These are phyloP conservation scores for Andrena fulva DNA, from an alignment of 2,888 invertebrate species.

Conservation along the genomic window DNA sequence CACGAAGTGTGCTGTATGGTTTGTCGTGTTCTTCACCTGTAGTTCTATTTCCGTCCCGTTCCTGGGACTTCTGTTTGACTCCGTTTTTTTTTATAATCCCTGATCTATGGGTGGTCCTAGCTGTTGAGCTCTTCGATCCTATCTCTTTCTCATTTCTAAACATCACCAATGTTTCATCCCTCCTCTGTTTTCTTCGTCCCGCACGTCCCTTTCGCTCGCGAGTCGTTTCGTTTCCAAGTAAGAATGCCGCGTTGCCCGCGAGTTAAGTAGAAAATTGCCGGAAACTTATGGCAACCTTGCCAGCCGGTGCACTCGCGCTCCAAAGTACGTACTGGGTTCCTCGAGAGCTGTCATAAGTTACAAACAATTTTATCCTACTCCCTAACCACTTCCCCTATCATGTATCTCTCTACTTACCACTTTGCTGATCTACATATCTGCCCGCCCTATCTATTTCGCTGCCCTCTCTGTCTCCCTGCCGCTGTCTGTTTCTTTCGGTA, in stretches of 20 bases:
- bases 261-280: constrained; percentile 31
- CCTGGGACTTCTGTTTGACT: too few relatives aligned
- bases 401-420: constrained; percentile 25
- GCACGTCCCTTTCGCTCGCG: neutral
- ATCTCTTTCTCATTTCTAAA: neutral
- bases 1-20: too few relatives aligned
- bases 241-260: neutral
- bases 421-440: constrained; percentile 19
- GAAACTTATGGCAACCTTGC: constrained; percentile 17
- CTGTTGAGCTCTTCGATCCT: too few relatives aligned
- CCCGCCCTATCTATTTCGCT: neutral
- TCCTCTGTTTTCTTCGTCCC: neutral
- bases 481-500: neutral
- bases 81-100: too few relatives aligned
- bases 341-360: constrained; percentile 28
- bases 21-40: neutral
- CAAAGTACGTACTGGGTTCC: neutral
- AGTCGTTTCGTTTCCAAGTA: neutral
- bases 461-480: neutral
- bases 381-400: constrained; percentile 15
- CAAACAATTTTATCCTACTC: constrained; percentile 42
- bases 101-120: too few relatives aligned
- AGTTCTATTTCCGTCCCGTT: too few relatives aligned
- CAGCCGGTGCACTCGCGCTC: neutral
- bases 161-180: neutral